Evolutionary conservation across 2,797 vertebrate species (phyloP), one percentile per base, ranked within the genome.

Genomic region (Heliangelus exortis): DNA sequence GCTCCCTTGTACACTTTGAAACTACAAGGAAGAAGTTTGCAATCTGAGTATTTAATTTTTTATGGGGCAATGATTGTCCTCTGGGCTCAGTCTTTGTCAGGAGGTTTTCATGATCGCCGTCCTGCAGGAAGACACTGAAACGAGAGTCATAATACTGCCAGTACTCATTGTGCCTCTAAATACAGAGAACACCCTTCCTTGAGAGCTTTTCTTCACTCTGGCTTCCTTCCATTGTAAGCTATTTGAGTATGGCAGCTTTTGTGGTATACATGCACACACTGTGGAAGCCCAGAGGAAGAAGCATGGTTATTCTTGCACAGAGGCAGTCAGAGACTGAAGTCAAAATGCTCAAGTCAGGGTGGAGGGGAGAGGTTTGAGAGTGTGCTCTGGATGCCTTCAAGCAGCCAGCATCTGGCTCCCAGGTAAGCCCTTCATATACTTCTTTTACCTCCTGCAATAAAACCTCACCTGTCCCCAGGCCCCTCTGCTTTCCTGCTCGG

Each of bases 211-310:
- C 29, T 68, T 80, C 4, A 1, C 43, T 83, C 48, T n/a, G 28
- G 22, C 39, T 81, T 93, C 43, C 48, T 82, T 84, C 34, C 53
- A 17, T 21, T 45, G 59, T 29, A 31, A 20, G 28, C n/a, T 67
- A 1, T 48, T 79, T 34, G 69, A 55, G 9, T 18, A 31, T 1
- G 13, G 34, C 39, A 33, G 17, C 21, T 84, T 84, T 68, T 50
- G 8, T 75, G 36, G 21, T 21, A n/a, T 19, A 28, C 15, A 22
- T 3, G 5, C 7, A 26, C 29, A 7, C 1, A 1, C 7, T 28
- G 33, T 1, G 2, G 58, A 85, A 68, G 34, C 59, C 51, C 15
- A n/a, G 58, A 69, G 77, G 74, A 82, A 87, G 74, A 79, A 87
- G 39, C 10, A 1, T 6, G 23, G 16, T 16, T 74, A 13, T 10